Percentiles rank a stretch among this genome's conserved stretches.
Evolutionary conservation across 2,797 vertebrate species (phyloP).

Genomic region (Argentina silus): DNA sequence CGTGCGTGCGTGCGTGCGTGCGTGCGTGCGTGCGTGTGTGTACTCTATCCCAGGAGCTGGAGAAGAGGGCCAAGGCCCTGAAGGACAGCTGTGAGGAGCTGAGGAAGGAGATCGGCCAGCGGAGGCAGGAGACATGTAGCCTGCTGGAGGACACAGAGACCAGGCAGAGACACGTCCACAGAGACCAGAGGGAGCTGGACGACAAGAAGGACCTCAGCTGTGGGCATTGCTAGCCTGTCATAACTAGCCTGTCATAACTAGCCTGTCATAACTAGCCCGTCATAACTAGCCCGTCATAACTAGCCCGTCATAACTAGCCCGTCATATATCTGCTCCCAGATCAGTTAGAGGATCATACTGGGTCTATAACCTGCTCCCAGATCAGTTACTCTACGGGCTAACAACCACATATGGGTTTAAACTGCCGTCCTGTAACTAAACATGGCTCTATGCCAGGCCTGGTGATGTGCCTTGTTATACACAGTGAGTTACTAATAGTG

Average conservation of each 20-base stretch:
- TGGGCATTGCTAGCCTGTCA: too few relatives aligned
- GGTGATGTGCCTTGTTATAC: too few relatives aligned
- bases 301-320: too few relatives aligned
- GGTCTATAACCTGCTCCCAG: background rate
- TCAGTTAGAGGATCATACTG: too few relatives aligned
- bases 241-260: too few relatives aligned
- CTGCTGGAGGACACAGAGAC: slow-evolving; percentile 80
- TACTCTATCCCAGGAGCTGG: slow-evolving; percentile 74
- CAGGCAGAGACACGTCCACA: slow-evolving; percentile 74
- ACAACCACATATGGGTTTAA: background rate
- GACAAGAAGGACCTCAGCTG: slow-evolving; percentile 69
- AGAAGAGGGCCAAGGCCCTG: slow-evolving; percentile 74
- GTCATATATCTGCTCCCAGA: too few relatives aligned
- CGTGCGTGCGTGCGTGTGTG: background rate
- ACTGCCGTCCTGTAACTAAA: too few relatives aligned
- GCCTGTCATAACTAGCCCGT: too few relatives aligned
- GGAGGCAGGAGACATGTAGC: slow-evolving; percentile 81
- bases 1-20: slow-evolving; percentile 4
- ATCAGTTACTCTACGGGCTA: background rate
- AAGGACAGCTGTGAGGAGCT: slow-evolving; percentile 85
- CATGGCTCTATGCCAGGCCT: too few relatives aligned
- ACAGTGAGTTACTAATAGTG: background rate
- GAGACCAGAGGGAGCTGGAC: slow-evolving; percentile 80
- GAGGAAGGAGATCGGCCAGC: slow-evolving; percentile 82
- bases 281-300: too few relatives aligned